Conservation (phyloP, 1,140 invertebrate species). For the Marisa cornuarietis region DNA sequence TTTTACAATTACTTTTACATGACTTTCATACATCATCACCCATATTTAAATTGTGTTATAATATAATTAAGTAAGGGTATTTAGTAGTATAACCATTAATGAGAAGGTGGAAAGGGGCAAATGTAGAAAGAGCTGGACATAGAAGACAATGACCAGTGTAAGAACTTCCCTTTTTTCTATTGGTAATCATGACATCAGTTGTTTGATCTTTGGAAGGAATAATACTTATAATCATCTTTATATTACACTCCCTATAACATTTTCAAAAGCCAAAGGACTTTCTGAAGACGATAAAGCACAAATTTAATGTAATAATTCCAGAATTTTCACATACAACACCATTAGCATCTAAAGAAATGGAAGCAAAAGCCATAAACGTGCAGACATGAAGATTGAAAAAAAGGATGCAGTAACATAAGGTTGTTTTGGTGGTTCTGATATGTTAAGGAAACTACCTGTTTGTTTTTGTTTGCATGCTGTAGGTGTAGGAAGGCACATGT, state of each 20-base stretch:
- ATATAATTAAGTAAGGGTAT: background rate
- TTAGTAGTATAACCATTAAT: background rate
- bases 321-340: no score
- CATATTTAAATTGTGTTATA: background rate
- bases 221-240: no score
- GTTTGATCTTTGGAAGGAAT: conserved; percentile 7
- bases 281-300: no score
- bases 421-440: background rate
- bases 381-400: no score
- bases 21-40: background rate
- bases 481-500: background rate
- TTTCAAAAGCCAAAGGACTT: no score
- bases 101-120: no score
- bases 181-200: conserved; percentile 7
- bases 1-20: background rate
- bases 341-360: no score
- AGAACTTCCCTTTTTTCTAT: background rate
- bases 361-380: no score
- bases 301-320: no score
- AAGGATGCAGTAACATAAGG: background rate
- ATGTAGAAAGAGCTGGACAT: no score
- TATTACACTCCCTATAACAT: no score
- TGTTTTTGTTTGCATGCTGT: background rate
- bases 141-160: conserved; percentile 3
- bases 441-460: background rate